Evolutionary conservation across 2,797 vertebrate genomes (phyloP), one percentile per base, ranked within the genome.

Genomic region (Craterocephalus amniculus): DNA sequence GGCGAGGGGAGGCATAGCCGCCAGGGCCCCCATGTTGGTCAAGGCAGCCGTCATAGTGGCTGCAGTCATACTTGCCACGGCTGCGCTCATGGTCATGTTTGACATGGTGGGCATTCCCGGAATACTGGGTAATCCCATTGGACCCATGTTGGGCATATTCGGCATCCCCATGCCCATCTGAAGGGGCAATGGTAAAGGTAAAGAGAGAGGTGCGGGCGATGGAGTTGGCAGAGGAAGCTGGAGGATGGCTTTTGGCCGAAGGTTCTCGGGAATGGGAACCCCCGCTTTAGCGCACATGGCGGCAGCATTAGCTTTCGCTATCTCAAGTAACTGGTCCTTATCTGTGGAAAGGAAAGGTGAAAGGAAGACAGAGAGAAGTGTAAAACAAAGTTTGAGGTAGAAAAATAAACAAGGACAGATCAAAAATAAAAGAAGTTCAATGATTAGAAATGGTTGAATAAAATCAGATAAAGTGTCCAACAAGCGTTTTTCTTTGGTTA

Each of bases 261-360:
- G 94, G 92, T 96, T 99, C 78, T 97, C 96, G 26, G 97, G 97
- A 72, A 99, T 95, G 59, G 97, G 97, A 91, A 99, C 96, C 27
- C 98, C 97, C 6, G 98, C 97, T 91, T 99, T 99, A 27, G 96
- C 97, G 87, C 98, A 99, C 98, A 99, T 99, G 85, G 97, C 98
- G 9, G 98, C 98, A 59, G 98, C 98, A 70, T 99, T 99, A 81
- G 98, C 98, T 94, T 99, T 99, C 73, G 98, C 98, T 85, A 99
- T 99, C 93, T 99, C 98, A 79, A 99, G 94, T 60, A 99, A 94
- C 80, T 99, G 98, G 84, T 98, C 98, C 87, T 99, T 99, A 91
- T 99, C 98, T 99, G 89, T 58, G 81, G 36, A 70, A 62, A 79
- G 12, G n/a, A 11, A 18, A 4, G 3, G 22, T 9, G 11, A 67